Evolutionary conservation across 2,113 vertebrate genomes (phyloP), one percentile per base, ranked within the genome.

Genomic region (Forbesichthys agassizii): DNA sequence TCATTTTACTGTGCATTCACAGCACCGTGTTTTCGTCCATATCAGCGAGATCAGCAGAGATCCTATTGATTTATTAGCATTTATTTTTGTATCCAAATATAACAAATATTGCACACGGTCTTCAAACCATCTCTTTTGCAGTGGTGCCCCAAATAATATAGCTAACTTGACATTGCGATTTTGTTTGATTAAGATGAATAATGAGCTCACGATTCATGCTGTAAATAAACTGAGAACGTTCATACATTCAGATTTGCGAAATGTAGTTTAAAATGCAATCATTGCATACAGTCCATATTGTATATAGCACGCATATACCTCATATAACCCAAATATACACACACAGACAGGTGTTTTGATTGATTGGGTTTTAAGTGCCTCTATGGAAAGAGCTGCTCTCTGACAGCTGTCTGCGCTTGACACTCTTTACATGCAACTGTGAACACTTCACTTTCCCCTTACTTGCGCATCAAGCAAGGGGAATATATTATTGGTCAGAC

Each of bases 331-430:
- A 69, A 18, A 13, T 61, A 8, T 36, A 73, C 69, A 66, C 68
- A 73, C 64, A 72, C 67, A 67, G 33, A 83, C 79, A 70, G 75
- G 79, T 81, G 60, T 75, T 89, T 71, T 86, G 73, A 86, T 78
- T 82, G 80, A 89, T 80, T 79, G 84, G 73, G 11, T 66, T 73
- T 36, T 67, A 75, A 84, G 73, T 84, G 83, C 83, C 85, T 86
- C 84, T 56, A 79, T 76, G 71, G 69, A 82, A 68, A 42, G 55
- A 78, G 72, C 53, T 33, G 64, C 61, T 75, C 64, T 42, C 10
- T 69, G 86, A 87, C 84, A 85, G 83, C 86, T 87, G 85, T 80
- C 85, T 81, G 73, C 33, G 27, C 27, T 27, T 27, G 27, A 74
- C 77, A 80, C 48, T 66, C 64, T 68, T 82, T 73, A 85, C 77